These are phyloP conservation scores for Schizaphis graminum DNA, from an alignment of 2,888 invertebrate genomes.

Conservation along the genomic window DNA sequence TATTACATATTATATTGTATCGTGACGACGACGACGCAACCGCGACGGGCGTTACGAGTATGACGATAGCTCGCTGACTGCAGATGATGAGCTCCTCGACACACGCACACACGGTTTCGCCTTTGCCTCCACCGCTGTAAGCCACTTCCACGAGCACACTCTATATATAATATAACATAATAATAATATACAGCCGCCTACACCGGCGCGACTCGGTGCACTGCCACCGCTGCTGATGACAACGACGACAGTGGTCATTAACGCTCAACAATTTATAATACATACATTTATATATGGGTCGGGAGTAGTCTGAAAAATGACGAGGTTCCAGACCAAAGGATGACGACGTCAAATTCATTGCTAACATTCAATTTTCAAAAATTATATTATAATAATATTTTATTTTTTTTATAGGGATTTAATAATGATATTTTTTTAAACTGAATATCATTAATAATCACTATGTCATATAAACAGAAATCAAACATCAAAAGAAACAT, in stretches of 20 bases:
- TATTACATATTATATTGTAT: neutral
- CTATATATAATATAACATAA: neutral
- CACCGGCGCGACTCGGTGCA: neutral
- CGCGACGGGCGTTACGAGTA: slow-evolving; percentile 1
- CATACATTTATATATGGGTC: neutral
- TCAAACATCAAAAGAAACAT: neutral
- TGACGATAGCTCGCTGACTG: slow-evolving; percentile 60
- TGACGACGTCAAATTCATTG: neutral
- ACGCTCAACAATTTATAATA: slow-evolving; percentile 49
- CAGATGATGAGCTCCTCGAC: slow-evolving; percentile 40
- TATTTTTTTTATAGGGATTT: neutral
- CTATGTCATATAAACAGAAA: neutral
- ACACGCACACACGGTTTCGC: slow-evolving; percentile 25
- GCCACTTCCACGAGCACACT: slow-evolving; percentile 40
- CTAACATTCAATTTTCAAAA: neutral
- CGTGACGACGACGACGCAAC: neutral
- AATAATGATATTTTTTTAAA: neutral
- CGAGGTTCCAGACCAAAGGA: neutral
- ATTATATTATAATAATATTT: neutral
- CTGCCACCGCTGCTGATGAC: neutral
- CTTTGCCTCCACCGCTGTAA: slow-evolving; percentile 44
- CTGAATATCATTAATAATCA: neutral
- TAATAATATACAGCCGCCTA: neutral
- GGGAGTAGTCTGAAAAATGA: neutral
- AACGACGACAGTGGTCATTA: slow-evolving; percentile 26